Conservation (phyloP, 2,113 vertebrate genomes). For the Cinclus mexicanus region DNA sequence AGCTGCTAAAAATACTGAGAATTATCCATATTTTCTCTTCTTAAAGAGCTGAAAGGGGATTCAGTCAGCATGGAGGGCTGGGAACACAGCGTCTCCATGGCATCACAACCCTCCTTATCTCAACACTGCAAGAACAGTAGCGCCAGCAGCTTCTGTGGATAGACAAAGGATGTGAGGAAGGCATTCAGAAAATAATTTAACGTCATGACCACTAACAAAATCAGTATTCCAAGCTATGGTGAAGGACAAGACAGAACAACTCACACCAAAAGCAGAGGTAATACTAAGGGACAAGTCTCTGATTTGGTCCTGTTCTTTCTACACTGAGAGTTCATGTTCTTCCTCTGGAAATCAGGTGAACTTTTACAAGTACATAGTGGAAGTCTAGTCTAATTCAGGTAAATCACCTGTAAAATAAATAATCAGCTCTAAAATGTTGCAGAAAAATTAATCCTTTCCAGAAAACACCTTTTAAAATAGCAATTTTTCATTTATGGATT, state of each 20-base stretch:
- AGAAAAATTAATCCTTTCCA: neutral
- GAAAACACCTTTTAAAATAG: neutral
- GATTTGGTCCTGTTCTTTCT: neutral
- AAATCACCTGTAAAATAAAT: neutral
- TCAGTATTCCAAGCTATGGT: neutral
- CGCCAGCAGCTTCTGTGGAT: neutral
- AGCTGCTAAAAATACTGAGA: neutral
- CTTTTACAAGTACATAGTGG: neutral
- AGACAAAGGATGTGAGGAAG: neutral
- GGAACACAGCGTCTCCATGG: neutral
- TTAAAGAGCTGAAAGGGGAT: neutral
- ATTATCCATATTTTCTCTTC: neutral
- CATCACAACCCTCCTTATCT: neutral
- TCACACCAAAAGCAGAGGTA: neutral
- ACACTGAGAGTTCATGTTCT: neutral
- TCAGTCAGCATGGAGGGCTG: neutral
- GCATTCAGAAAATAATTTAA: neutral
- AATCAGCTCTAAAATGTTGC: neutral
- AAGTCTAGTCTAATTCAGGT: neutral
- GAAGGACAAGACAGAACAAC: neutral
- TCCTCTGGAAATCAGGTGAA: neutral
- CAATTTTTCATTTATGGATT: neutral
- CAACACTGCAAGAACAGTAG: neutral
- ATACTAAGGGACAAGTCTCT: neutral
- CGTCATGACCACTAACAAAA: neutral